A percentile compares a stretch with the other conserved stretches of the same genome.
Evolutionary conservation across 2,797 vertebrate species (phyloP).

Genomic region (Mormyrus hasselquistii): DNA sequence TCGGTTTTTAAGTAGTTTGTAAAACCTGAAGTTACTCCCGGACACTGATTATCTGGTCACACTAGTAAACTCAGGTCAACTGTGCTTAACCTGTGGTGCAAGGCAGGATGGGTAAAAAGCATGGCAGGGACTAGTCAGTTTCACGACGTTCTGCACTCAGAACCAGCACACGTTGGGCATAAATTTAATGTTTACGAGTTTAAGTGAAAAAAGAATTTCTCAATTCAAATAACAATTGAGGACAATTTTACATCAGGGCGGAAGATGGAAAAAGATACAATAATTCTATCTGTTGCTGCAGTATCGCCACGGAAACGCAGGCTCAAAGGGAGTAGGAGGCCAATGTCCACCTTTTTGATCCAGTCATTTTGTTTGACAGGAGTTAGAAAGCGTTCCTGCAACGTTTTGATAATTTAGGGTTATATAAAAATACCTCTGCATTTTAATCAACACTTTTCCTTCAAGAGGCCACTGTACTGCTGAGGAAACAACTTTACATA

Average conservation of each 20-base stretch:
- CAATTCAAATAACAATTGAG: background rate
- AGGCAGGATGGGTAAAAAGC: background rate
- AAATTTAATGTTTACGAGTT: background rate
- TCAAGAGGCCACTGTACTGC: background rate
- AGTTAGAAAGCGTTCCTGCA: background rate
- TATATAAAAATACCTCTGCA: background rate
- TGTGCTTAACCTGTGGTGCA: background rate
- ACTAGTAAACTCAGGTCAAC: background rate
- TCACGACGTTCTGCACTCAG: background rate
- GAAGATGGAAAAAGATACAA: background rate
- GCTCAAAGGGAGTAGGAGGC: background rate
- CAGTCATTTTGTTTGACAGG: background rate
- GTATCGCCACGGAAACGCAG: slow-evolving; percentile 17
- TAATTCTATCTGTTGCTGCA: background rate
- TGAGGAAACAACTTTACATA: background rate
- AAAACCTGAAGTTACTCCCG: background rate
- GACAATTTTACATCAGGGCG: background rate
- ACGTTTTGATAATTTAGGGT: background rate
- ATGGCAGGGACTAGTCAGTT: background rate
- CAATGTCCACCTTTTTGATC: background rate
- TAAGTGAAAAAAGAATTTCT: background rate
- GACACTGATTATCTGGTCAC: background rate
- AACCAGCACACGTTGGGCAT: background rate
- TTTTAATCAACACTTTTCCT: background rate
- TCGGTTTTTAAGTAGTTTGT: background rate